Conservation (phyloP, 1,140 invertebrate genomes). For the Procambarus virginalis region DNA sequence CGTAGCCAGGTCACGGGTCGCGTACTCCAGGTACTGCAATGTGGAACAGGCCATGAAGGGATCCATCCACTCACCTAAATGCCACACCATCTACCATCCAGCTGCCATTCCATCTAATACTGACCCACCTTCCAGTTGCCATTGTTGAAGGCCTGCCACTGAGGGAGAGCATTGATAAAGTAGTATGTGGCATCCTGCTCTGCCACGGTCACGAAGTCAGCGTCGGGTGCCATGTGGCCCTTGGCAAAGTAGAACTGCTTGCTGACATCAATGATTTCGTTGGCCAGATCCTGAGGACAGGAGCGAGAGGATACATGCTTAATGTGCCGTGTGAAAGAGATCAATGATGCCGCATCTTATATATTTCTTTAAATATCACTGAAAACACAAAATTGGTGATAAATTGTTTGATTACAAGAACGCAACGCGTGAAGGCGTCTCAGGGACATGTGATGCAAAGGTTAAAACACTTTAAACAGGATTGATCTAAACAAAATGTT, state of each 20-base stretch:
- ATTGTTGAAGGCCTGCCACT: conserved; percentile 72
- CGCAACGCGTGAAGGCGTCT: too few species aligned
- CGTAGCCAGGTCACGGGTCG: conserved; percentile 42
- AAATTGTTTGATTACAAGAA: too few species aligned
- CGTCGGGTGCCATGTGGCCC: conserved; percentile 72
- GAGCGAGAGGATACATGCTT: too few species aligned
- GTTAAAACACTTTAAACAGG: too few species aligned
- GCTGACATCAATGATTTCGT: conserved; percentile 25
- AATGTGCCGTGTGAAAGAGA: too few species aligned
- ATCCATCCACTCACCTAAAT: not conserved
- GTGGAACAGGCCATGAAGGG: not conserved
- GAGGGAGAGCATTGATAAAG: conserved; percentile 71
- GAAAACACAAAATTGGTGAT: too few species aligned
- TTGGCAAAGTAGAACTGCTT: conserved; percentile 69
- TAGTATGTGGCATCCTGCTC: conserved; percentile 72
- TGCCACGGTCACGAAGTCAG: conserved; percentile 70
- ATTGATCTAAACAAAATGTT: too few species aligned
- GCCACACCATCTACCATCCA: not conserved
- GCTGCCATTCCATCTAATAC: not conserved
- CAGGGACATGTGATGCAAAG: too few species aligned
- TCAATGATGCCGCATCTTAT: too few species aligned
- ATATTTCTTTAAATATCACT: too few species aligned
- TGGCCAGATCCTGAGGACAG: conserved; percentile 27
- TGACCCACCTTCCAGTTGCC: conserved; percentile 82
- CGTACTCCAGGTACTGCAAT: conserved; percentile 49